These are phyloP conservation scores for Lymantria dispar DNA, from an alignment of 2,888 invertebrate species.

Conservation along the genomic window DNA sequence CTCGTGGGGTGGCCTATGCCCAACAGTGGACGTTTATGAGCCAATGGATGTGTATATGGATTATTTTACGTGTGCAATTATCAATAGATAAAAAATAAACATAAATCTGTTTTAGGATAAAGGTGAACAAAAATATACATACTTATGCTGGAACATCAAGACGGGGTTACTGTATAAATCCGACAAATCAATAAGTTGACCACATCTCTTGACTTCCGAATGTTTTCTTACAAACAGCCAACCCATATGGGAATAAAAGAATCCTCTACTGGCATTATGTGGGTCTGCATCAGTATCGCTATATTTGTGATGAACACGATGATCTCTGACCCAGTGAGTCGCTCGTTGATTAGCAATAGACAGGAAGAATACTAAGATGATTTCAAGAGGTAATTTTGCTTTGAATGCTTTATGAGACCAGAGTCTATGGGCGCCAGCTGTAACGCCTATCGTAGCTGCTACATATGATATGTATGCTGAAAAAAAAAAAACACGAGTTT, in stretches of 20 bases:
- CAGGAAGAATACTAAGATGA: constrained; percentile 30
- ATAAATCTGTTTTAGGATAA: too few relatives aligned
- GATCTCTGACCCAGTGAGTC: constrained; percentile 42
- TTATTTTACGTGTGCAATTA: too few relatives aligned
- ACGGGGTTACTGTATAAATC: constrained; percentile 88
- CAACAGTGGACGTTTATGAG: too few relatives aligned
- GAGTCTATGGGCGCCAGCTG: constrained; percentile 41
- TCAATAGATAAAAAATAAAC: too few relatives aligned
- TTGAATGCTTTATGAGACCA: constrained; percentile 42
- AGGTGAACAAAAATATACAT: constrained; percentile 18
- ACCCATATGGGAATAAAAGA: constrained; percentile 92
- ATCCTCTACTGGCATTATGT: constrained; percentile 88
- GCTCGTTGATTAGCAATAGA: constrained; percentile 61
- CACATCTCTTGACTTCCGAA: constrained; percentile 86
- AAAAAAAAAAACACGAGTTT: constrained; percentile 13
- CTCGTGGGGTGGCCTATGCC: too few relatives aligned
- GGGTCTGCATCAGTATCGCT: too few relatives aligned
- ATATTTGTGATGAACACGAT: constrained; percentile 80
- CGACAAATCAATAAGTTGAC: constrained; percentile 85
- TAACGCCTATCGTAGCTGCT: constrained; percentile 33
- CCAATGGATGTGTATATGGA: too few relatives aligned
- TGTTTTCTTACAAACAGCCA: constrained; percentile 91
- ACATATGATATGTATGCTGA: constrained; percentile 26
- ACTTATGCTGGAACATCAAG: constrained; percentile 87
- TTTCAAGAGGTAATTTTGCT: constrained; percentile 35